A percentile compares a stretch with the other conserved stretches of the same genome.
These are phyloP conservation scores for Drosophila rhopaloa DNA, from an alignment of 1,140 invertebrate genomes.

Conservation along the genomic window DNA sequence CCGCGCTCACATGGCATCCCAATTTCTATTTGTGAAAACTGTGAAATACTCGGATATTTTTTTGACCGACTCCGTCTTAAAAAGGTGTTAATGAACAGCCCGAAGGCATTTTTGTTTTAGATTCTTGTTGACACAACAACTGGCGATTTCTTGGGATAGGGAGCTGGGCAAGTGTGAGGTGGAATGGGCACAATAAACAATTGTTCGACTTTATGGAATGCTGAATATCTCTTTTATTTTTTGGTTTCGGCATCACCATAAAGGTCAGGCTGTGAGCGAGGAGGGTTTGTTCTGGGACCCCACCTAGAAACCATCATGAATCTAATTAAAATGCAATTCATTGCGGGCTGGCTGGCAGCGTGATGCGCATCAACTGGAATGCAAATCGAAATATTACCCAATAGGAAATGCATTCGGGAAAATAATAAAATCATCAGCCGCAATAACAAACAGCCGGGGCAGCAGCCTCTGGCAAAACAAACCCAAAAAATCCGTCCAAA, in stretches of 20 bases:
- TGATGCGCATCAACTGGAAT: constrained; percentile 72
- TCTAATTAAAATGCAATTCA: constrained; percentile 83
- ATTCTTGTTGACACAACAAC: constrained; percentile 73
- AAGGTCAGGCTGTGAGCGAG: constrained; percentile 57
- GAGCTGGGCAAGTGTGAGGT: neutral
- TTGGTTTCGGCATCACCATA: constrained; percentile 25
- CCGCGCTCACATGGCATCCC: constrained; percentile 69
- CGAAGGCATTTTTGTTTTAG: constrained; percentile 72
- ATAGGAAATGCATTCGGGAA: constrained; percentile 73
- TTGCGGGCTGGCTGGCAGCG: constrained; percentile 45
- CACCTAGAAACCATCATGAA: constrained; percentile 70
- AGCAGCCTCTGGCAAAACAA: constrained; percentile 67
- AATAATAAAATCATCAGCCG: constrained; percentile 79
- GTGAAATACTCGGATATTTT: constrained; percentile 54
- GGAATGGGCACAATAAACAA: constrained; percentile 62
- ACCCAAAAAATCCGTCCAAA: constrained; percentile 63
- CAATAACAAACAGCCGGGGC: constrained; percentile 59
- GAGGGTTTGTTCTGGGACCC: constrained; percentile 63
- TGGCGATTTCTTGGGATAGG: constrained; percentile 40
- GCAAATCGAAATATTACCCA: constrained; percentile 79
- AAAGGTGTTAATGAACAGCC: constrained; percentile 79
- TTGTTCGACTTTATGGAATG: constrained; percentile 67
- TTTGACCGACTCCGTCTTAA: constrained; percentile 43
- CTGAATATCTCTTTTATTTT: constrained; percentile 29
- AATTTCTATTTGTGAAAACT: constrained; percentile 55